Evolutionary conservation across 2,888 invertebrate genomes (phyloP), one percentile per base, ranked within the genome.

Genomic region (Drosophila nr. perissopoda): DNA sequence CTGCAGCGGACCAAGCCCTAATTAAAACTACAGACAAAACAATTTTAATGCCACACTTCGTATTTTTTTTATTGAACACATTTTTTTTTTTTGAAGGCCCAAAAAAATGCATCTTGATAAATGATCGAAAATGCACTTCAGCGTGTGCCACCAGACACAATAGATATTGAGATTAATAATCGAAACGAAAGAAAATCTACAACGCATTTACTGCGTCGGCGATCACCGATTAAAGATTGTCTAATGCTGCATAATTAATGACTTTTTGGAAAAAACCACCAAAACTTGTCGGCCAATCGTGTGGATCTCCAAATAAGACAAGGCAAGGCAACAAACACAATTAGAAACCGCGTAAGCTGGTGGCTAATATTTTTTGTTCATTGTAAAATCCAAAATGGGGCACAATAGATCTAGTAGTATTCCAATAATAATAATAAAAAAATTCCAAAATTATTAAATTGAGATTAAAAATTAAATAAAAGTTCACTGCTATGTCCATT

Each of bases 91-190:
- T 27, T 40, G 21, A 71, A 57, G 36, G 38, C 64, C 45, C 54
- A 42, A 31, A n/a, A 63, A 18, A 33, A 33, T 10, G 53, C 38
- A 60, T 63, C 56, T 83, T 87, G 89, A 90, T 87, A 87, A 87
- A 87, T 87, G 83, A 83, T 86, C 82, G 68, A 78, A 88, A 80
- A 76, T 83, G 75, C 76, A 83, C 78, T 86, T 87, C 88, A 87
- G 84, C 87, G 84, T 83, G 83, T 83, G 83, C 87, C 83, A 58
- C 42, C 48, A 68, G 53, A 73, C 63, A 89, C 89, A 87, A 86
- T 73, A 76, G 73, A 76, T 82, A 89, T 88, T 78, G 75, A 81
- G 80, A 90, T 90, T 90, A 80, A 86, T 87, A 88, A 90, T 77
- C 81, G 72, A 61, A 66, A 51, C 81, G 72, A 63, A 68, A 53